phyloP scores from a whole-genome alignment of 2,888 invertebrate genomes.

The Troides helena region DNA sequence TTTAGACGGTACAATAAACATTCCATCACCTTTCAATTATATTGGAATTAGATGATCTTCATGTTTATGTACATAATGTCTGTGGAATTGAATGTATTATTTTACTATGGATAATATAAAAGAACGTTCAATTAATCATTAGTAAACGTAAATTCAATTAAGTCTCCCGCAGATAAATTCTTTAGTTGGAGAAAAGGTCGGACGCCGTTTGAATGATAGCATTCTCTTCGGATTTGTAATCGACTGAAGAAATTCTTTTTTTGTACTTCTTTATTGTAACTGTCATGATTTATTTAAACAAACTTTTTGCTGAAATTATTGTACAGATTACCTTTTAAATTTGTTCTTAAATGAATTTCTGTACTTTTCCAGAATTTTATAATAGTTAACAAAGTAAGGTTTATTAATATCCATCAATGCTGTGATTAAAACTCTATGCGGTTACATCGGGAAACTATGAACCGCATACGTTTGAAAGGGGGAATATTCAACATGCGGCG shows the following conservation, averaged over 20 bases:
- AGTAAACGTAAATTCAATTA: slow-evolving; percentile 18
- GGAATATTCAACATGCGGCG: slow-evolving; percentile 43
- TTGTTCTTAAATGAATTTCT: too few relatives aligned
- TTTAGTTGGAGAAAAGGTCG: not conserved
- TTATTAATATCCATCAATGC: too few relatives aligned
- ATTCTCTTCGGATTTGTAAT: slow-evolving; percentile 10
- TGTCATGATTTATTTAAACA: not conserved
- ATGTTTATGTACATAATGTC: not conserved
- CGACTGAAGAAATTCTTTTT: slow-evolving; percentile 10
- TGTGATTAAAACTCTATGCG: slow-evolving; percentile 3
- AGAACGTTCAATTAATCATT: slow-evolving; percentile 1
- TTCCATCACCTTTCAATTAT: too few relatives aligned
- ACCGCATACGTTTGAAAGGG: slow-evolving; percentile 25
- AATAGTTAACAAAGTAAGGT: too few relatives aligned
- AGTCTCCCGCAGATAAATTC: slow-evolving; percentile 5
- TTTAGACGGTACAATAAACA: too few relatives aligned
- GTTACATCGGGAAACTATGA: slow-evolving; percentile 34
- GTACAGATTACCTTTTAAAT: too few relatives aligned
- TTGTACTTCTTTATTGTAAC: not conserved
- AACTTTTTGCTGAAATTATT: not conserved
- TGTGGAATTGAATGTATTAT: not conserved
- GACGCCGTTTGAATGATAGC: slow-evolving; percentile 13
- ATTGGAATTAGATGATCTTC: too few relatives aligned
- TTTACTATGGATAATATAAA: not conserved
- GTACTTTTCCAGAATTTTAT: too few relatives aligned